These are phyloP conservation scores for Prochilodus magdalenae DNA, from an alignment of 2,113 vertebrate species.

Conservation along the genomic window DNA sequence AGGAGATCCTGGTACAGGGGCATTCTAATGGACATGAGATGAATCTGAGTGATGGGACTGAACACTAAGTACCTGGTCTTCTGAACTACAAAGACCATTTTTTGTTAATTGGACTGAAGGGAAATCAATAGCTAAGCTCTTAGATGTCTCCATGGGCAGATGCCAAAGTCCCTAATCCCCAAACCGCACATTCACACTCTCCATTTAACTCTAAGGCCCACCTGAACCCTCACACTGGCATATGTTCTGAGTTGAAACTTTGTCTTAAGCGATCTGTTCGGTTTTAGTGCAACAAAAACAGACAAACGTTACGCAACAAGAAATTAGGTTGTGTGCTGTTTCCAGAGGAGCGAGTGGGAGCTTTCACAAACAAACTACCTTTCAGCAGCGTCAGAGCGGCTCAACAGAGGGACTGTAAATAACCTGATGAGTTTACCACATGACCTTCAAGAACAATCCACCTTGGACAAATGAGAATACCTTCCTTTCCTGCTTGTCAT, in stretches of 20 bases:
- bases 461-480: constrained; percentile 5
- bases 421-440: not conserved
- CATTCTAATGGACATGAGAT: constrained; percentile 31
- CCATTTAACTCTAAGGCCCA: constrained; percentile 13
- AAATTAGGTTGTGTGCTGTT: not conserved
- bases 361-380: not conserved
- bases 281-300: not conserved
- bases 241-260: not conserved
- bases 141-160: constrained; percentile 40
- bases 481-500: not conserved
- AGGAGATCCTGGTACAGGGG: constrained; percentile 7
- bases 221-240: constrained; percentile 18
- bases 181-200: constrained; percentile 14
- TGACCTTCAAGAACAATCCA: not conserved
- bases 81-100: constrained; percentile 38
- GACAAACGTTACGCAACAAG: not conserved
- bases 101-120: constrained; percentile 47
- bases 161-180: constrained; percentile 14
- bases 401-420: not conserved
- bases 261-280: not conserved
- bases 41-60: not conserved
- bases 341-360: not conserved
- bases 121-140: constrained; percentile 52
- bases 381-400: not conserved
- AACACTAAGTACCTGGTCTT: constrained; percentile 22